These are phyloP conservation scores for Hirtodrosophila histrioides DNA, from an alignment of 2,888 invertebrate genomes.

Conservation along the genomic window DNA sequence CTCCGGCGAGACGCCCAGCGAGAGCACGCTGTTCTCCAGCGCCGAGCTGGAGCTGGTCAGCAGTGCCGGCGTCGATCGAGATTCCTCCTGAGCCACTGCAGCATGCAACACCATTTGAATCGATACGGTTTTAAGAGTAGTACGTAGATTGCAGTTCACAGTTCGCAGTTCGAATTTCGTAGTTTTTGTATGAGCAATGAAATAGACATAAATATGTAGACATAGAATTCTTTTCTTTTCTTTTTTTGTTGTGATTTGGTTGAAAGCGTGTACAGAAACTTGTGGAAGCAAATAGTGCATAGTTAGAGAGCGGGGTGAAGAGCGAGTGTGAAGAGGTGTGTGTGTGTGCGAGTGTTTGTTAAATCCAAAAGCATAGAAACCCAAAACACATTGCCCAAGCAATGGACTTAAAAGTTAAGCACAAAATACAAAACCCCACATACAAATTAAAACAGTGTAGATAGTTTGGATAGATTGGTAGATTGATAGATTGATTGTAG, in stretches of 20 bases:
- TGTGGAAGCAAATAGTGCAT: conserved; percentile 23
- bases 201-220: conserved; percentile 54
- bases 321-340: conserved; percentile 4
- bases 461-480: not conserved
- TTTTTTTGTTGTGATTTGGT: conserved; percentile 10
- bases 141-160: conserved; percentile 4
- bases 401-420: conserved; percentile 30
- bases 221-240: conserved; percentile 17
- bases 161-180: conserved; percentile 1
- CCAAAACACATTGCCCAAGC: conserved; percentile 13
- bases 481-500: conserved; percentile 6
- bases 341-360: conserved; percentile 9
- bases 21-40: conserved; percentile 86
- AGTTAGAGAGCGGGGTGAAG: conserved; percentile 9
- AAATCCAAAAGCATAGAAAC: conserved; percentile 35
- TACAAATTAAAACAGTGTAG: conserved; percentile 15
- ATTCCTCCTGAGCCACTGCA: conserved; percentile 93
- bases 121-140: conserved; percentile 14
- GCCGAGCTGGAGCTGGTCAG: conserved; percentile 89
- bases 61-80: conserved; percentile 94
- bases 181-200: conserved; percentile 53
- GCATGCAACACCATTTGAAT: conserved; percentile 3
- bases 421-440: conserved; percentile 43
- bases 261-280: conserved; percentile 4
- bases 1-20: conserved; percentile 93